Evolutionary conservation across 1,140 invertebrate genomes (phyloP).

Genomic region (Argopecten irradians): DNA sequence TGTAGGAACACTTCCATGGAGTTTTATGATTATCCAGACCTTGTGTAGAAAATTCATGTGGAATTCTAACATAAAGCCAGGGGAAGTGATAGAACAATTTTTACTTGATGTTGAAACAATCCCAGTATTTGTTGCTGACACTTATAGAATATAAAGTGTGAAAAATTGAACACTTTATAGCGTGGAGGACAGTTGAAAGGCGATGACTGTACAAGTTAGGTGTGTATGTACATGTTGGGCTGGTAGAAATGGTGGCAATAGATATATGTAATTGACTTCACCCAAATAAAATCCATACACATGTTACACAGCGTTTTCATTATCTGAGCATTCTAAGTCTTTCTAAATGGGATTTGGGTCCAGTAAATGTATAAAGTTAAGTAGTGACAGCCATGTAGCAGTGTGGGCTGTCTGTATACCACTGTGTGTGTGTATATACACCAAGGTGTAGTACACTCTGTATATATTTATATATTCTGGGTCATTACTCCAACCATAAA

Average conservation of each 20-base stretch:
- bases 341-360: background rate
- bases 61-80: too few species aligned
- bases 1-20: too few species aligned
- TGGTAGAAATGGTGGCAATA: background rate
- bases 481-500: slow-evolving; percentile 44
- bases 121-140: too few species aligned
- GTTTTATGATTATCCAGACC: too few species aligned
- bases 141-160: too few species aligned
- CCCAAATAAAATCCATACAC: background rate
- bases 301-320: background rate
- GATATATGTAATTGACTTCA: background rate
- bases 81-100: too few species aligned
- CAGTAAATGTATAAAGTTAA: background rate
- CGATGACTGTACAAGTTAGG: background rate
- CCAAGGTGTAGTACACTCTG: background rate
- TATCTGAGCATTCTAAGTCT: background rate
- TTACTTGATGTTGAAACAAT: too few species aligned
- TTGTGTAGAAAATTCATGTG: too few species aligned
- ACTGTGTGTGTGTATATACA: background rate
- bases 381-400: background rate
- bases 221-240: background rate
- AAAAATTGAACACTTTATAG: too few species aligned
- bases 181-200: background rate
- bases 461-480: slow-evolving; percentile 1
- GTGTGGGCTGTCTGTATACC: background rate